Evolutionary conservation across 1,140 invertebrate genomes (phyloP), one percentile per base, ranked within the genome.

Genomic region (Marisa cornuarietis): DNA sequence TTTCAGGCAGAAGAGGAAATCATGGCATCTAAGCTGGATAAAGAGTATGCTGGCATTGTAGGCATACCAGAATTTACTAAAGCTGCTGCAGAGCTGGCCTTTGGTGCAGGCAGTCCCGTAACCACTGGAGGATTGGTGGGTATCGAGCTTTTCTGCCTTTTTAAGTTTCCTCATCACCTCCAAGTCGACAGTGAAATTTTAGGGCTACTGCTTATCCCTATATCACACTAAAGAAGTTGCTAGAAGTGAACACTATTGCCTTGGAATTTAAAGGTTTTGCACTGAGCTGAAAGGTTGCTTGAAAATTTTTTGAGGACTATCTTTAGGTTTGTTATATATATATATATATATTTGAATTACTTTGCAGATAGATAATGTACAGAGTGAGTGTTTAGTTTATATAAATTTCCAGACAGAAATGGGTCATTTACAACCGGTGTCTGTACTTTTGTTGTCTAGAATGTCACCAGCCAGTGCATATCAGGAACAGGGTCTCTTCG

Each of bases 401-500:
- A 42, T 5, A 58, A 2, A 58, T 58, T 1, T 58, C 11, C 11
- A 0, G 16, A 9, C 11, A 58, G 54, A 58, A 58, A 58, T 58
- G 54, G 11, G 4, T 58, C 0, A 58, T 58, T 18, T 2, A 71
- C 54, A 42, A 66, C 14, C 68, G 65, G 52, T 65, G 18, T 77
- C n/a, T 80, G 18, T 58, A 22, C 75, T 84, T 82, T 84, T 54
- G 75, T 81, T 91, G 1, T 91, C 76, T 86, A 95, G 94, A 95
- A 95, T 92, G 93, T 93, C 14, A 95, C 95, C 68, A 93, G 95
- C n/a, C 95, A 97, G 93, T 94, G 95, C 75, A 95, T 99, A 82
- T 99, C 98, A 85, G 98, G 99, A 76, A 99, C 99, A 72, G 99
- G 99, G 62, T 96, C 98, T n/a, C 92, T 99, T 6, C 93, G 96